phyloP scores from a whole-genome alignment of 2,113 vertebrate species.

The Ellobius talpinus region DNA sequence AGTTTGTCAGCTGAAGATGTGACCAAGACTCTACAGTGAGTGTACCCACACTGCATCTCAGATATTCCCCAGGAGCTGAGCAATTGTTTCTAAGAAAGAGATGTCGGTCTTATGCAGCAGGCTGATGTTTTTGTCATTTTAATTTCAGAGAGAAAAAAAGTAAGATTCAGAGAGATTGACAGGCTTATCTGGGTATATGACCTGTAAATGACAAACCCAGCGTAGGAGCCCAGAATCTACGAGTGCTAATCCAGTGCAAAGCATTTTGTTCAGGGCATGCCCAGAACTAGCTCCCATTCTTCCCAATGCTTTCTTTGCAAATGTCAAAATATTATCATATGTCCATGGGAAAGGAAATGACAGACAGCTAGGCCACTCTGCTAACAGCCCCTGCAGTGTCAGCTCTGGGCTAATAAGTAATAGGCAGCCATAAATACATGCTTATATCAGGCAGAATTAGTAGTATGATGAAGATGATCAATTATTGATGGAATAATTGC shows the following conservation, averaged over 20 bases:
- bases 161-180: neutral
- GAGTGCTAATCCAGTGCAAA: slow-evolving; percentile 4
- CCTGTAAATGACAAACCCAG: neutral
- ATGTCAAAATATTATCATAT: neutral
- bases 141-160: slow-evolving; percentile 1
- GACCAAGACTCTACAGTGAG: neutral
- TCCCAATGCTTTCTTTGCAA: slow-evolving; percentile 34
- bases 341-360: slow-evolving; percentile 25
- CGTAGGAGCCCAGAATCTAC: neutral
- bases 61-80: neutral
- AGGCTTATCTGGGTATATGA: neutral
- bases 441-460: slow-evolving; percentile 71
- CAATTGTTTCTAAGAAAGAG: neutral
- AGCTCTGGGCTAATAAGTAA: neutral
- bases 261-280: neutral
- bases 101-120: neutral
- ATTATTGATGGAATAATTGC: slow-evolving; percentile 56
- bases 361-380: neutral
- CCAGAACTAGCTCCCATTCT: slow-evolving; percentile 1
- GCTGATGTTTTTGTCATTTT: neutral
- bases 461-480: slow-evolving; percentile 54
- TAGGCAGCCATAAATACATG: neutral
- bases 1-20: neutral
- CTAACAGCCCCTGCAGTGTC: neutral
- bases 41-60: neutral